phyloP scores from a whole-genome alignment of 2,888 invertebrate genomes.

The Netelia fuscicornis region DNA sequence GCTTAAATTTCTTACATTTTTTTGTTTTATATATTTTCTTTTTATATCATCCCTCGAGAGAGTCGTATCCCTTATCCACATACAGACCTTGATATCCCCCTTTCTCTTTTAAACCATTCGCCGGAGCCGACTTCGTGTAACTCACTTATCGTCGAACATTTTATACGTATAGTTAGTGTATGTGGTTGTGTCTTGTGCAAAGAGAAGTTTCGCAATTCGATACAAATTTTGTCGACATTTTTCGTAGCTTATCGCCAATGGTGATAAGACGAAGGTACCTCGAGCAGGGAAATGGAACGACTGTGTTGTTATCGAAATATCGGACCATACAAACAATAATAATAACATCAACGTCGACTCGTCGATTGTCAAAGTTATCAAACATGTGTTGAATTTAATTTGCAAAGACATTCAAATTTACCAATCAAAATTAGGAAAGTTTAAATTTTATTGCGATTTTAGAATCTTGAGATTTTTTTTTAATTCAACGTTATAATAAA shows the following conservation, averaged over 20 bases:
- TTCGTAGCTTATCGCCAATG: not conserved
- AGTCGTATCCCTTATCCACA: slow-evolving; percentile 44
- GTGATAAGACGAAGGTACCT: not conserved
- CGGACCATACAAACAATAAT: no score
- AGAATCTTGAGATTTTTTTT: no score
- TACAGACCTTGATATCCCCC: slow-evolving; percentile 29
- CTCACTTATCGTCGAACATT: slow-evolving; percentile 40
- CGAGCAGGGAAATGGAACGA: slow-evolving; percentile 4
- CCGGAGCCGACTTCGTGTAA: slow-evolving; percentile 34
- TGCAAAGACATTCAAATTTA: no score
- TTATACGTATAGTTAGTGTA: slow-evolving; percentile 10
- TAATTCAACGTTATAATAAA: no score
- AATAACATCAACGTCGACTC: no score
- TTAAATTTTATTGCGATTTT: no score
- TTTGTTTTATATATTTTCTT: slow-evolving; percentile 22
- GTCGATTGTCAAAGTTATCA: no score
- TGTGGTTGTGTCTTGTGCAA: slow-evolving; percentile 17
- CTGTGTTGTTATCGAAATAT: no score
- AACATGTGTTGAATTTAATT: no score
- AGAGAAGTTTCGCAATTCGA: slow-evolving; percentile 42
- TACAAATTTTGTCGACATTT: slow-evolving; percentile 17
- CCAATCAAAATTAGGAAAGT: no score
- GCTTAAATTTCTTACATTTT: slow-evolving; percentile 65
- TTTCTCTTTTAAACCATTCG: slow-evolving; percentile 30
- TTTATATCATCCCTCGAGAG: slow-evolving; percentile 44